Evolutionary conservation across 1,140 invertebrate genomes (phyloP).

Genomic region (Trachelipus rathkii): DNA sequence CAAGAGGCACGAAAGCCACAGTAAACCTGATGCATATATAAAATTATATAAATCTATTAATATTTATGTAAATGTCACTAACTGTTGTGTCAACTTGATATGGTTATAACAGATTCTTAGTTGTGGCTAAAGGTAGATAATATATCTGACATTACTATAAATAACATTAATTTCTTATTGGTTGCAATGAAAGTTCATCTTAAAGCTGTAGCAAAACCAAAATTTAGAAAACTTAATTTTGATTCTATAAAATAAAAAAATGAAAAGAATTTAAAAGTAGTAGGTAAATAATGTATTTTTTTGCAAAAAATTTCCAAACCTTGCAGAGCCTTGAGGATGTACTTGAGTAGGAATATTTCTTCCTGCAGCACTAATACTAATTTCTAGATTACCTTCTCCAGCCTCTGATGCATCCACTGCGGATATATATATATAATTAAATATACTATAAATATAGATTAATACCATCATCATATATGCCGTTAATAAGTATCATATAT

Average conservation of each 20-base stretch:
- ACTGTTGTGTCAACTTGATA: too few relatives aligned
- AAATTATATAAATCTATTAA: conserved; percentile 47
- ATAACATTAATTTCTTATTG: too few relatives aligned
- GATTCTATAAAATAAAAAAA: too few relatives aligned
- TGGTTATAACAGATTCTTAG: conserved; percentile 17
- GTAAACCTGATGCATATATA: conserved; percentile 69
- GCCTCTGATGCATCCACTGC: conserved; percentile 90
- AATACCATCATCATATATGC: too few relatives aligned
- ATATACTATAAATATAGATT: too few relatives aligned
- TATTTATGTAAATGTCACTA: conserved; percentile 4
- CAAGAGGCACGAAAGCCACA: conserved; percentile 89
- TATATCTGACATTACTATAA: conserved; percentile 48
- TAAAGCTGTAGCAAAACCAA: too few relatives aligned
- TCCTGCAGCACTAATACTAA: conserved; percentile 88
- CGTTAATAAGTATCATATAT: too few relatives aligned
- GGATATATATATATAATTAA: conserved; percentile 23
- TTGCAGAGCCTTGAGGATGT: conserved; percentile 74
- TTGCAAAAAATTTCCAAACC: conserved; percentile 18
- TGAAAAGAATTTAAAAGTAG: too few relatives aligned
- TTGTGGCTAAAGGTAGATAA: background rate
- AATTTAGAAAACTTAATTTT: too few relatives aligned
- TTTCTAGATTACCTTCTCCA: conserved; percentile 96
- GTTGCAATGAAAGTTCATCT: too few relatives aligned
- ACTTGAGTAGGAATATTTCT: conserved; percentile 95
- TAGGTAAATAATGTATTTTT: too few relatives aligned